A percentile compares a stretch with the other conserved stretches of the same genome.
Evolutionary conservation across 1,140 invertebrate genomes (phyloP).

Genomic region (Pristionchus pacificus): DNA sequence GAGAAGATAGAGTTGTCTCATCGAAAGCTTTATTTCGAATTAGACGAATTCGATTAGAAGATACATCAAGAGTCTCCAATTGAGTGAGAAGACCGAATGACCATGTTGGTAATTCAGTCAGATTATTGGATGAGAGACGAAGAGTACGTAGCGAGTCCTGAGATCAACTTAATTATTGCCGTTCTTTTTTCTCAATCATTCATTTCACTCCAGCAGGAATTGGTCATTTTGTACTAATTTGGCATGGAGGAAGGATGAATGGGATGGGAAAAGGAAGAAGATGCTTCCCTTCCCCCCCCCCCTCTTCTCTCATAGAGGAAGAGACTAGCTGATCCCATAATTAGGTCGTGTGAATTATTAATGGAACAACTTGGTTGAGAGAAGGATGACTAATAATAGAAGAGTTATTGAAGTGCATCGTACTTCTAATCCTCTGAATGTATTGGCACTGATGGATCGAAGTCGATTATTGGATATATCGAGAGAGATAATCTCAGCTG

Average conservation of each 20-base stretch:
- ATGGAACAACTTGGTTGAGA: background rate
- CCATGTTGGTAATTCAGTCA: constrained; percentile 29
- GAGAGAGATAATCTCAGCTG: background rate
- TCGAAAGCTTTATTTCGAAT: constrained; percentile 31
- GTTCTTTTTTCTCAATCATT: too few species aligned
- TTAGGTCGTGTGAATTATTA: background rate
- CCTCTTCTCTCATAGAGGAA: background rate
- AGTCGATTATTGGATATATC: constrained; percentile 33
- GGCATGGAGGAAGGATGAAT: background rate
- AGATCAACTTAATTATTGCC: background rate
- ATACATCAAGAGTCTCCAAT: constrained; percentile 25
- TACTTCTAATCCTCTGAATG: constrained; percentile 34
- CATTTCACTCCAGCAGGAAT: background rate
- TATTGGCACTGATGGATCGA: constrained; percentile 33
- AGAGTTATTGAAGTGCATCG: too few species aligned
- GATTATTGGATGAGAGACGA: constrained; percentile 22
- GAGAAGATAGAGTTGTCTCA: constrained; percentile 29
- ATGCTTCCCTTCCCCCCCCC: background rate
- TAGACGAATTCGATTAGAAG: constrained; percentile 24
- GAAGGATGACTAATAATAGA: background rate
- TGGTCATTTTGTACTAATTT: background rate
- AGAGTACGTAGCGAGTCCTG: background rate
- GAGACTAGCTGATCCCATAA: background rate
- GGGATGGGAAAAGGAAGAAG: too few species aligned
- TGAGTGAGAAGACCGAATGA: constrained; percentile 28